Percentiles rank a stretch among this genome's conserved stretches.
These are phyloP conservation scores for Hyppa rectilinea DNA, from an alignment of 2,888 invertebrate genomes.

Conservation along the genomic window DNA sequence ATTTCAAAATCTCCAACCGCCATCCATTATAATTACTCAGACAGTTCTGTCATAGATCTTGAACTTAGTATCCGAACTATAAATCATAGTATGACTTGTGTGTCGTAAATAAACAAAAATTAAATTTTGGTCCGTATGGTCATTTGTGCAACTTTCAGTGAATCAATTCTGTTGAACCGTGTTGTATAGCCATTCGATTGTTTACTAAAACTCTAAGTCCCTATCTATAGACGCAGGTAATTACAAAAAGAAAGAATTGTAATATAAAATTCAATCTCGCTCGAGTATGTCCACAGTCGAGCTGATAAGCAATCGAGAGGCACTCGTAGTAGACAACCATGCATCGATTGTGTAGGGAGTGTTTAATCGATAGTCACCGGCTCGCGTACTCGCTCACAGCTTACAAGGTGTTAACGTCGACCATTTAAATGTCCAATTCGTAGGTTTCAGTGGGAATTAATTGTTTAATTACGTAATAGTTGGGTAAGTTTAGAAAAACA, in stretches of 20 bases:
- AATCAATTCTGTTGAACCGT: background rate
- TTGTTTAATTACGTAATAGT: conserved; percentile 18
- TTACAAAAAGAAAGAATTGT: background rate
- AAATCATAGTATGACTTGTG: conserved; percentile 6
- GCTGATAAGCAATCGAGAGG: conserved; percentile 43
- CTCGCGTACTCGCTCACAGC: conserved; percentile 15
- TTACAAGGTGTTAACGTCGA: conserved; percentile 32
- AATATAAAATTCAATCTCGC: background rate
- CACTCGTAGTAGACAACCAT: conserved; percentile 7
- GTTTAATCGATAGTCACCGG: conserved; percentile 61
- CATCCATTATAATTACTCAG: conserved; percentile 14
- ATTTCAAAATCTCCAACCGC: background rate
- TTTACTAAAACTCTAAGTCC: background rate
- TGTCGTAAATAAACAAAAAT: no score
- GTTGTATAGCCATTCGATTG: background rate
- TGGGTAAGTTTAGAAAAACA: conserved; percentile 1
- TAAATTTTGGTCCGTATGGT: no score
- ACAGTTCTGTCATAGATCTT: conserved; percentile 15
- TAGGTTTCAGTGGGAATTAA: background rate
- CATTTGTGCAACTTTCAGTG: no score
- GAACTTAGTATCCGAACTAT: background rate
- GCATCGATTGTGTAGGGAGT: conserved; percentile 50
- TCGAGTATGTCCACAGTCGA: background rate
- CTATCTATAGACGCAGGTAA: background rate
- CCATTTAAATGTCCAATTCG: background rate